A percentile compares a stretch with the other conserved stretches of the same genome.
Evolutionary conservation across 2,113 vertebrate genomes (phyloP).

Genomic region (Gymnogyps californianus): DNA sequence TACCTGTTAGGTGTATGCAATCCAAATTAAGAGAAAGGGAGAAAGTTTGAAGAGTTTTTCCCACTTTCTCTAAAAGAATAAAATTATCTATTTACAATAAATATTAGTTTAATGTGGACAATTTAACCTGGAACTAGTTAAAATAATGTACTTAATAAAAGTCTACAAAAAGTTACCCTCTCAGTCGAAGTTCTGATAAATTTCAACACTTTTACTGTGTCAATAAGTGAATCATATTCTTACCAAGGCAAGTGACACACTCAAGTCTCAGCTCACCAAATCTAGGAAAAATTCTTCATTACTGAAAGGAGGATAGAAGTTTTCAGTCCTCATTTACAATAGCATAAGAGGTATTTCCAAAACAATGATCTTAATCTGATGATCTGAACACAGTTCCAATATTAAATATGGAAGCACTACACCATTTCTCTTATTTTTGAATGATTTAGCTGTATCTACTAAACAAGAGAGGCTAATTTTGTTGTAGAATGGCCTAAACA

Average conservation of each 20-base stretch:
- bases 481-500: not conserved
- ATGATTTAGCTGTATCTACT: not conserved
- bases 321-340: not conserved
- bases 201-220: not conserved
- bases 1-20: not conserved
- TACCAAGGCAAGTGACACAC: not conserved
- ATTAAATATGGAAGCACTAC: not conserved
- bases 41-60: not conserved
- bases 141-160: not conserved
- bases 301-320: not conserved
- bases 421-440: not conserved
- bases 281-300: not conserved
- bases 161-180: not conserved
- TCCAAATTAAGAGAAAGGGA: not conserved
- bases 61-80: not conserved
- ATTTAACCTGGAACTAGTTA: not conserved
- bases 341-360: not conserved
- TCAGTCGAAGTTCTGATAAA: not conserved
- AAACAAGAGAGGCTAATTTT: not conserved
- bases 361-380: not conserved
- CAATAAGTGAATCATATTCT: not conserved
- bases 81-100: not conserved
- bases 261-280: not conserved
- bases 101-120: not conserved
- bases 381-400: not conserved